Base-by-base conservation (phyloP, 2,113 vertebrate species). In the Larimichthys polyactis region DNA sequence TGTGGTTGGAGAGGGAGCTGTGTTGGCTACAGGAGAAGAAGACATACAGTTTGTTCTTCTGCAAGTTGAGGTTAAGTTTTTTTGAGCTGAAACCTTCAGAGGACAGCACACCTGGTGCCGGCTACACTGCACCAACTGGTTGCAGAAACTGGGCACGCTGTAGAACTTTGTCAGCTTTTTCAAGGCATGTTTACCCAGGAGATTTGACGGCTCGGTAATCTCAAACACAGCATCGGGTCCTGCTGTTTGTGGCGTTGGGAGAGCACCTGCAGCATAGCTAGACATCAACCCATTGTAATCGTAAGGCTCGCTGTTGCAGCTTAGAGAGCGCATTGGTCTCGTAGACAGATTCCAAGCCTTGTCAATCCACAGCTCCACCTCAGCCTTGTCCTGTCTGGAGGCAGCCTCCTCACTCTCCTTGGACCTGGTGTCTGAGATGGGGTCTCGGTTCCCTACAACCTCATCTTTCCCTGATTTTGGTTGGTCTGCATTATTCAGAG, bases 91-190 rank as follows among this genome's bases (percentile, higher is more conserved):
- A 27, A 95, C 94, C 86, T 94, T 96, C 71, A 97, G 75, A 16
- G 97, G 96, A 82, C 96, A 97, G 87, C 96, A 97, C 22, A 96
- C 94, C 87, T 96, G 93, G 83, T 96, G 96, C 46, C 96, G 93
- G 48, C 96, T 94, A 66, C 97, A 97, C 67, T 96, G 97, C 48
- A 95, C 90, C 89, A 92, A 95, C 71, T 95, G 96, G 57, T 98
- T 97, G 0, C 96, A 95, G 82, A 99, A 97, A 90, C 94, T 97
- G 17, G 97, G 97, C 17, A 98, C 95, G 0, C 97, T 98, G 90
- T 97, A 96, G 89, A 98, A 97, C 90, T 98, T 99, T 75, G 97
- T 97, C 4, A 97, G 94, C 81, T 97, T 98, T 83, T 96, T 98
- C 71, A 96, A 93, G 76, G 94, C 94, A 81, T 95, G 94, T 89